phyloP scores from a whole-genome alignment of 2,888 invertebrate species.

The Proisotoma minuta region DNA sequence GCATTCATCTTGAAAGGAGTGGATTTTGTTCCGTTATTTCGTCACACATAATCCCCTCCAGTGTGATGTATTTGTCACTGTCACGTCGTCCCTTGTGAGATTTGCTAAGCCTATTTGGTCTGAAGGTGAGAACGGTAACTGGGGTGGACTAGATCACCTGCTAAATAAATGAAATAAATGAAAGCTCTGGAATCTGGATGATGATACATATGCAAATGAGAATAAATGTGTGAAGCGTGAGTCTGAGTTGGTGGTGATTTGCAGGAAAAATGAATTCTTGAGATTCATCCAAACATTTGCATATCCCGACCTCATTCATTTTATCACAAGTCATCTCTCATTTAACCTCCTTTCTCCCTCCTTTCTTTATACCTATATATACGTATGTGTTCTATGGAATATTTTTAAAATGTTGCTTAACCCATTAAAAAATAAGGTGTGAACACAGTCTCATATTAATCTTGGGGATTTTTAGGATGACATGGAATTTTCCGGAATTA shows the following conservation, averaged over 20 bases:
- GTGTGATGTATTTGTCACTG: slow-evolving; percentile 33
- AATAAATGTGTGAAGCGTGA: slow-evolving; percentile 2
- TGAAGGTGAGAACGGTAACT: slow-evolving; percentile 12
- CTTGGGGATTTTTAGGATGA: slow-evolving; percentile 2
- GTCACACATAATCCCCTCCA: slow-evolving; percentile 13
- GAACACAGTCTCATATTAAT: slow-evolving; percentile 22
- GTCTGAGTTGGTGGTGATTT: slow-evolving; percentile 20
- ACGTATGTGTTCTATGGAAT: slow-evolving; percentile 5
- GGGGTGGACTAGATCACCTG: slow-evolving; percentile 13
- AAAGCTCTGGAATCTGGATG: background rate
- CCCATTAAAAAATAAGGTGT: background rate
- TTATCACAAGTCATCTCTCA: background rate
- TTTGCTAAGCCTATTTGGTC: slow-evolving; percentile 20
- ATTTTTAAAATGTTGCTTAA: background rate
- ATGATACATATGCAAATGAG: background rate
- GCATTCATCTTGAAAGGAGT: too few species aligned
- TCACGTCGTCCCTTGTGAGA: slow-evolving; percentile 20
- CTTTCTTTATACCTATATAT: too few species aligned
- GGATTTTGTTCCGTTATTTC: too few species aligned
- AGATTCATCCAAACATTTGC: slow-evolving; percentile 17
- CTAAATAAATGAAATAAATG: too few species aligned
- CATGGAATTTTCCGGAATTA: slow-evolving; percentile 2
- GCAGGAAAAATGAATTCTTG: slow-evolving; percentile 21
- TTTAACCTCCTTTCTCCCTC: too few species aligned
- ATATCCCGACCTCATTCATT: slow-evolving; percentile 7